Base-by-base conservation (phyloP, 1,140 invertebrate species). In the Nautilus pompilius region DNA sequence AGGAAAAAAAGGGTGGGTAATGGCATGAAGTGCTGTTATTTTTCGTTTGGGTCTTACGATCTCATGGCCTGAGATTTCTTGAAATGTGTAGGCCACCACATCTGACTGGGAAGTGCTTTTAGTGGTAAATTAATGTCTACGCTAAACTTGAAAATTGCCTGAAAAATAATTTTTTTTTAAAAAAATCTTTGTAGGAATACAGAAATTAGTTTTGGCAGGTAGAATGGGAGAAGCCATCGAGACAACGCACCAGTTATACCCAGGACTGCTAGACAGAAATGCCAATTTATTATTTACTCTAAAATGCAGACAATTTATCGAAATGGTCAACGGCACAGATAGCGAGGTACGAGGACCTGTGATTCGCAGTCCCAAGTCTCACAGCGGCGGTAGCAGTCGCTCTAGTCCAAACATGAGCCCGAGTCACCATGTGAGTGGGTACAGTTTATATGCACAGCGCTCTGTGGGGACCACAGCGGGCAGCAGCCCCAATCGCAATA, bases 301-400 rank as follows among this genome's bases (percentile, higher is more conserved):
- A 59, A 96, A 97, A 82, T 96, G 94, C 84, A 89, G 96, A 69
- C 95, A 99, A 85, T 99, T 99, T 84, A 91, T 99, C 28, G 96
- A 99, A 85, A 86, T 88, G 83, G 84, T 88, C 33, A 84, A 85
- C 73, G 85, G 85, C 28, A 80, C 81, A 48, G 83, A 86, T 72
- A 81, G 76, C 68, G 82, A 82, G 68, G 78, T 77, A 20, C 67
- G 74, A 24, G 76, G 79, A n/a, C 67, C 71, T 26, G 67, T 71
- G 29, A 67, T 77, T 30, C 63, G 72, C 56, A 75, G 76, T 54
- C 76, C 75, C 5, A 72, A 69, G 63, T 76, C 73, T 49, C 70
- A 67, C 45, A 66, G 73, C 30, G 24, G 63, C 49, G 62, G 68
- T 54, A 66, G 65, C 48, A 72, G 75, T 36, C 73, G 66, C 53